Base-by-base conservation (phyloP, 2,797 vertebrate species). In the Ctenopoma kingsleyae region DNA sequence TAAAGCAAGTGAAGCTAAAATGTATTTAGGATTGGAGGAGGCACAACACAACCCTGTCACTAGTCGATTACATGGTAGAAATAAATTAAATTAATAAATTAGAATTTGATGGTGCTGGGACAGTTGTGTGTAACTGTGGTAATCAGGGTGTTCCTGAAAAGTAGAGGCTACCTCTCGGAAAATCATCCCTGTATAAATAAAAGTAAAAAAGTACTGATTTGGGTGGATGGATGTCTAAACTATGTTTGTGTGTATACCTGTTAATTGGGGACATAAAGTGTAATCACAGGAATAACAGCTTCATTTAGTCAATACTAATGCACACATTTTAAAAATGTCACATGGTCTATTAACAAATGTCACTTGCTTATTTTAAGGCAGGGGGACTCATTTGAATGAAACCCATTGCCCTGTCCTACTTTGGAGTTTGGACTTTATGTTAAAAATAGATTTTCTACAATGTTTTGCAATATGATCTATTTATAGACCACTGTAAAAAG, bases 401-500 rank as follows among this genome's bases (percentile, higher is more conserved):
- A 78, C 76, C 16, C 12, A 50, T 25, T 71, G 35, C 19, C 66
- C 15, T 60, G 64, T 75, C 65, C 73, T 78, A 71, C 71, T 89
- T 82, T 74, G 36, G 30, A 67, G 66, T 65, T 44, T 44, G 49
- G 62, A 81, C 47, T 52, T 27, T 22, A 65, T 54, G 66, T 78
- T 88, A 87, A 85, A 86, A 87, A 85, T 83, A 87, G 84, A 67
- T 2, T n/a, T 50, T 72, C 6, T 49, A 69, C 46, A 64, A 71
- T 54, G 51, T 69, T 84, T 79, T 71, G 54, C 61, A 49, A 54
- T 59, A 58, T 66, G 46, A 53, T 81, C 76, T 87, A 90, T 87
- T 87, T 84, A 83, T 83, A 87, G 55, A 71, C 53, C 43, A 49
- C 20, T 32, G 71, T 56, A 48, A 78, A 71, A 74, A 46, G 2